Evolutionary conservation across 1,140 invertebrate species (phyloP).

Genomic region (Drosophila oshimai): DNA sequence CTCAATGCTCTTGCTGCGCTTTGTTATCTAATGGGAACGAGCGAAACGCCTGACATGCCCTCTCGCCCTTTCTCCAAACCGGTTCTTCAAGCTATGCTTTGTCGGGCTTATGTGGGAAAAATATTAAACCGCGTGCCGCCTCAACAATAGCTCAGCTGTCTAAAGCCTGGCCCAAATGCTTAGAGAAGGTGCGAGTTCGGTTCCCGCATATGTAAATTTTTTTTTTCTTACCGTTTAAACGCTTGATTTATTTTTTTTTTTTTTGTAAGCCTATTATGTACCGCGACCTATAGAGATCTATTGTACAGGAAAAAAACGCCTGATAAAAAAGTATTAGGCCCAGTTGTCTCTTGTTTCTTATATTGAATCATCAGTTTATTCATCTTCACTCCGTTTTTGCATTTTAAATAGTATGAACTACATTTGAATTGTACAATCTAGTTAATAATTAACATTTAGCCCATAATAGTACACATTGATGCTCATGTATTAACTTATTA

Average conservation of each 20-base stretch:
- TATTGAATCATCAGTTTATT: conserved; percentile 48
- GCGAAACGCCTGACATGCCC: too few species aligned
- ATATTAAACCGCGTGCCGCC: too few species aligned
- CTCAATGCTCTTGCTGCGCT: too few species aligned
- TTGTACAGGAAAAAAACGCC: too few species aligned
- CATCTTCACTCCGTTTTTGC: conserved; percentile 61
- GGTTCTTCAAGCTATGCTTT: too few species aligned
- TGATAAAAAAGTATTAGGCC: not conserved
- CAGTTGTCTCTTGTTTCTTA: conserved; percentile 44
- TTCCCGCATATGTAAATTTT: not conserved
- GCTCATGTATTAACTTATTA: conserved; percentile 43
- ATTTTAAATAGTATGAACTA: conserved; percentile 79
- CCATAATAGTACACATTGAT: conserved; percentile 76
- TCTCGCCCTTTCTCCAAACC: too few species aligned
- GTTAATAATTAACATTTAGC: conserved; percentile 80
- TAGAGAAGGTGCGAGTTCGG: not conserved
- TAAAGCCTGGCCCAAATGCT: not conserved
- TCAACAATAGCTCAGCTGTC: not conserved
- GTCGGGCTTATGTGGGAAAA: too few species aligned
- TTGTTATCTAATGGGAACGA: too few species aligned
- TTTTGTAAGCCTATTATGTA: too few species aligned
- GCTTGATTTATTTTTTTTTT: not conserved
- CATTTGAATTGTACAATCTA: conserved; percentile 79
- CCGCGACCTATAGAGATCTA: too few species aligned
- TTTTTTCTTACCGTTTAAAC: too few species aligned